These are phyloP conservation scores for Mareca penelope DNA, from an alignment of 2,797 vertebrate genomes.

Conservation along the genomic window DNA sequence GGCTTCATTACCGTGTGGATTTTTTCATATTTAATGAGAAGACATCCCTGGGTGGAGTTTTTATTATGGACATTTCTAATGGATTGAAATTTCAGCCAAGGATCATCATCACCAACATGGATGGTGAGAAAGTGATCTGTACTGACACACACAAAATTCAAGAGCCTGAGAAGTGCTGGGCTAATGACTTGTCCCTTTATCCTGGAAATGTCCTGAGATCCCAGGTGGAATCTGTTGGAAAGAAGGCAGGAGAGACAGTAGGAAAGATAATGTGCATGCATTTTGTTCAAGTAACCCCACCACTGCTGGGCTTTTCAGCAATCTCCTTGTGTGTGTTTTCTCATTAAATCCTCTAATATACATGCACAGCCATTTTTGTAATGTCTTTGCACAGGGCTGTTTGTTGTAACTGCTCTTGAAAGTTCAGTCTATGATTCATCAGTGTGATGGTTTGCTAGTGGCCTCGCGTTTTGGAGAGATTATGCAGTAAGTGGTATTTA, in stretches of 20 bases:
- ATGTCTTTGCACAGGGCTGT: background rate
- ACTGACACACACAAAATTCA: background rate
- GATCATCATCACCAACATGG: background rate
- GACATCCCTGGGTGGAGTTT: background rate
- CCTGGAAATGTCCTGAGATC: background rate
- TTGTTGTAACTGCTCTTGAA: background rate
- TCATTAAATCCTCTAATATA: background rate
- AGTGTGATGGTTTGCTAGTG: background rate
- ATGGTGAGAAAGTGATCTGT: background rate
- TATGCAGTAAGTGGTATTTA: background rate
- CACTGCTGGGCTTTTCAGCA: background rate
- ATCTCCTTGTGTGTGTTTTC: background rate
- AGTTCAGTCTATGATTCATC: background rate
- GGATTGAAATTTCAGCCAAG: background rate
- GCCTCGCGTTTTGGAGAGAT: background rate
- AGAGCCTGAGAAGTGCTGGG: background rate
- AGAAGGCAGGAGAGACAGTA: background rate
- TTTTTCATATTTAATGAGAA: background rate
- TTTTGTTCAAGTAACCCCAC: background rate
- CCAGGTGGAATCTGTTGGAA: background rate
- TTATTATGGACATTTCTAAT: background rate
- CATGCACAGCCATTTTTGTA: background rate
- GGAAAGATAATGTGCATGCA: background rate
- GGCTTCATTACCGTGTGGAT: background rate
- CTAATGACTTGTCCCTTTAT: background rate